Conservation (phyloP, 2,888 invertebrate species). For the Abscondita cerata region DNA sequence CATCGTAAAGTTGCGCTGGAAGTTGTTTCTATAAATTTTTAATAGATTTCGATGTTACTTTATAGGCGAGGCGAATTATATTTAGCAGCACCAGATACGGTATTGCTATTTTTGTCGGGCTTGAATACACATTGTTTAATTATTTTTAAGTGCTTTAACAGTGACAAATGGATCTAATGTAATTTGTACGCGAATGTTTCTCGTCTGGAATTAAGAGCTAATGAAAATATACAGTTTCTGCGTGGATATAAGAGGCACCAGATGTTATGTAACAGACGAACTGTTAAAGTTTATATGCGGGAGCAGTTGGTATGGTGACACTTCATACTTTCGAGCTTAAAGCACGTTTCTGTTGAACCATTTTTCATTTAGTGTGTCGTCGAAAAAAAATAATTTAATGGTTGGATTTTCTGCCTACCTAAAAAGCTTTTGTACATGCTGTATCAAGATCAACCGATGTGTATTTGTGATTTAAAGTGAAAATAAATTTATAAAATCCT, state of each 20-base stretch:
- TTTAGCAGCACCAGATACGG: neutral
- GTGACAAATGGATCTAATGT: slow-evolving; percentile 20
- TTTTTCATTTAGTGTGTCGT: too few relatives aligned
- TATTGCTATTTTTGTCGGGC: slow-evolving; percentile 3
- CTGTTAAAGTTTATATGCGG: slow-evolving; percentile 16
- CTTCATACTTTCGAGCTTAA: slow-evolving; percentile 13
- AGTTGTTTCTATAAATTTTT: slow-evolving; percentile 16
- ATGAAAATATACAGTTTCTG: slow-evolving; percentile 25
- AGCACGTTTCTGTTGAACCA: slow-evolving; percentile 17
- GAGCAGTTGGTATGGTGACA: slow-evolving; percentile 13
- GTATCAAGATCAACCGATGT: too few relatives aligned
- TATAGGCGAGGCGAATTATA: slow-evolving; percentile 3
- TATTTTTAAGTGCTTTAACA: slow-evolving; percentile 24
- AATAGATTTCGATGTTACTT: slow-evolving; percentile 13
- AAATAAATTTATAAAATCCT: too few relatives aligned
- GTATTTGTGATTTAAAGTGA: too few relatives aligned
- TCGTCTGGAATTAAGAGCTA: slow-evolving; percentile 23
- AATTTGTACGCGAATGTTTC: slow-evolving; percentile 27
- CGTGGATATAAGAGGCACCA: slow-evolving; percentile 20
- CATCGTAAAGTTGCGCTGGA: slow-evolving; percentile 17
- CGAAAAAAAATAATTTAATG: too few relatives aligned
- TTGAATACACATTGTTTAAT: slow-evolving; percentile 23
- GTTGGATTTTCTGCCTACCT: too few relatives aligned
- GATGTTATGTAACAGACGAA: slow-evolving; percentile 19
- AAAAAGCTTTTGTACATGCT: too few relatives aligned